These are phyloP conservation scores for Xenopus petersii DNA, from an alignment of 2,797 vertebrate genomes.

Conservation along the genomic window DNA sequence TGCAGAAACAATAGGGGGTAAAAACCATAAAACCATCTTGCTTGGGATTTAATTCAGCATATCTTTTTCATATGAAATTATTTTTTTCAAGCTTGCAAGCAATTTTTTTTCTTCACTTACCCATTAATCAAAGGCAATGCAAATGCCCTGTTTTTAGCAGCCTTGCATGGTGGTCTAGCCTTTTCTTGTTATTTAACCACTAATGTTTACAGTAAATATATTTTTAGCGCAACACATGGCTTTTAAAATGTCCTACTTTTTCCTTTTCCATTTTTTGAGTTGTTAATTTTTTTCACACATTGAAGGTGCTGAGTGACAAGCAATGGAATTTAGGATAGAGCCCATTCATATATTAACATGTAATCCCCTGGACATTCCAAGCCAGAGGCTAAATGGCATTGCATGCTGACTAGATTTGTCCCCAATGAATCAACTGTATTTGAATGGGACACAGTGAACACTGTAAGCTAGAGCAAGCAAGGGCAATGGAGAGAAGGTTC, in stretches of 20 bases:
- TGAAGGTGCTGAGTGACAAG: slow-evolving; percentile 41
- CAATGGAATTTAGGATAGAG: slow-evolving; percentile 39
- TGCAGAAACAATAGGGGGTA: neutral
- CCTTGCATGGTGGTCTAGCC: slow-evolving; percentile 43
- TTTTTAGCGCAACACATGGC: slow-evolving; percentile 42
- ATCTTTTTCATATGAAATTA: neutral
- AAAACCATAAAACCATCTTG: neutral
- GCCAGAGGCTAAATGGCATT: slow-evolving; percentile 33
- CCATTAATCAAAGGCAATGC: slow-evolving; percentile 17
- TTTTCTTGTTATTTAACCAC: slow-evolving; percentile 36
- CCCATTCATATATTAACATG: slow-evolving; percentile 40
- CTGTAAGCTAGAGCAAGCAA: no score
- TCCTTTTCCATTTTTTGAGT: slow-evolving; percentile 21
- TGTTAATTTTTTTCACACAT: slow-evolving; percentile 41
- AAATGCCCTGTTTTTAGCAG: slow-evolving; percentile 24
- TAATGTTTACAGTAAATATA: slow-evolving; percentile 47
- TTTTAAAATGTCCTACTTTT: slow-evolving; percentile 38
- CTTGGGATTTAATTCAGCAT: neutral
- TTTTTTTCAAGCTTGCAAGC: neutral
- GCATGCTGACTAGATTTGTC: slow-evolving; percentile 30
- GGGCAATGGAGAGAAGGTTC: no score
- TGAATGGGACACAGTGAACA: neutral
- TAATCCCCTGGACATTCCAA: slow-evolving; percentile 41
- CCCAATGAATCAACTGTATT: neutral
- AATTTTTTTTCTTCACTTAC: neutral